These are phyloP conservation scores for Drosophila peninsularis DNA, from an alignment of 2,888 invertebrate genomes.

Conservation along the genomic window DNA sequence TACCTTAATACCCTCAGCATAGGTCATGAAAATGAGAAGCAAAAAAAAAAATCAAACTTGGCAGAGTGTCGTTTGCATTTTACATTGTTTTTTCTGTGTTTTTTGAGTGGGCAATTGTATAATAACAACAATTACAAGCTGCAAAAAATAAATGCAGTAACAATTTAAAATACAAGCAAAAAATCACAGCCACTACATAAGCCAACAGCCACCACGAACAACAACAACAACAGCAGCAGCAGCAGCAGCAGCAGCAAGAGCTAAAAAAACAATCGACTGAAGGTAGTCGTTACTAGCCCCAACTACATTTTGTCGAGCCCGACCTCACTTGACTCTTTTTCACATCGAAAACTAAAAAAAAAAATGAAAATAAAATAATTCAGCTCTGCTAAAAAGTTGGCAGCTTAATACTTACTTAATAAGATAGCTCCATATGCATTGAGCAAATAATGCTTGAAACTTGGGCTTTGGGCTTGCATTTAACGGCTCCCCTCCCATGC, in stretches of 20 bases:
- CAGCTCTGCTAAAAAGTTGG: conserved; percentile 35
- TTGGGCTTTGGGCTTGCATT: conserved; percentile 16
- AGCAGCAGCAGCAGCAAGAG: conserved; percentile 14
- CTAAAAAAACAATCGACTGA: conserved; percentile 35
- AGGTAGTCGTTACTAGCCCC: conserved; percentile 75
- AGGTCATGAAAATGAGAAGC: not conserved
- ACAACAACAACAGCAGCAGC: conserved; percentile 16
- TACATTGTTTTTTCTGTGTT: conserved; percentile 45
- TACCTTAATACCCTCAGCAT: not conserved
- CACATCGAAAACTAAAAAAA: conserved; percentile 62
- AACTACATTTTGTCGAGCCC: conserved; percentile 49
- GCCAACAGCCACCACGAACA: conserved; percentile 27
- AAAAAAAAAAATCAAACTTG: conserved; percentile 15
- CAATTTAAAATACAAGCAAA: conserved; percentile 63
- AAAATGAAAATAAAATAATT: conserved; percentile 13
- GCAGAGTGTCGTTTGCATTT: conserved; percentile 53
- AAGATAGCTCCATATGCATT: conserved; percentile 61
- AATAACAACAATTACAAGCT: conserved; percentile 75
- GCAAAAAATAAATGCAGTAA: conserved; percentile 70
- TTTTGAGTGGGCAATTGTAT: conserved; percentile 63
- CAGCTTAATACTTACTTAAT: conserved; percentile 58
- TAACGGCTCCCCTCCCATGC: conserved; percentile 10
- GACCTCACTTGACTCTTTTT: conserved; percentile 78
- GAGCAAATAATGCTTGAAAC: conserved; percentile 63
- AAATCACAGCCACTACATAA: conserved; percentile 57